A percentile compares a stretch with the other conserved stretches of the same genome.
Evolutionary conservation across 2,113 vertebrate genomes (phyloP).

Genomic region (Plotosus lineatus): DNA sequence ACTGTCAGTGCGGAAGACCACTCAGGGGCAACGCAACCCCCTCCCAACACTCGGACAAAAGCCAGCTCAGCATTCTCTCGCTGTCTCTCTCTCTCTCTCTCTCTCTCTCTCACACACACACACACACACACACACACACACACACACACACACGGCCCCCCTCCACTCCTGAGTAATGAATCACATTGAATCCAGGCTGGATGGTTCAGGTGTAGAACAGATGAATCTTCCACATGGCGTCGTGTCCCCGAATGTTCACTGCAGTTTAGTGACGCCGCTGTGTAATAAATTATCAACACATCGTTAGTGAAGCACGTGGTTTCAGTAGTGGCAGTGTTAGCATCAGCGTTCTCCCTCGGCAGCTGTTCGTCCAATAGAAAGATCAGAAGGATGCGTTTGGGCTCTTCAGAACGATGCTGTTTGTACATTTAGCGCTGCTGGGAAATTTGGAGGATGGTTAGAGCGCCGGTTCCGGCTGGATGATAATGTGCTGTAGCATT

Average conservation of each 20-base stretch:
- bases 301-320: neutral
- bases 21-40: too few species aligned
- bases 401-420: neutral
- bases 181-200: neutral
- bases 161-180: neutral
- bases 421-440: neutral
- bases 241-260: neutral
- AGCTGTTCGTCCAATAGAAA: neutral
- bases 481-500: neutral
- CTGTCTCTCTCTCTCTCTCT: neutral
- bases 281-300: neutral
- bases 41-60: too few species aligned
- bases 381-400: neutral
- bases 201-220: neutral
- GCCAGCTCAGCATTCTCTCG: neutral
- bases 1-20: neutral
- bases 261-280: constrained; percentile 3
- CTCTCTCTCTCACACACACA: neutral
- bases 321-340: neutral
- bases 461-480: neutral
- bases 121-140: neutral
- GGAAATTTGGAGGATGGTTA: neutral
- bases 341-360: neutral
- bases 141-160: neutral
- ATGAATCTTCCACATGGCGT: constrained; percentile 3